Conservation (phyloP, 2,113 vertebrate genomes). For the Genyomyrus donnyi region DNA sequence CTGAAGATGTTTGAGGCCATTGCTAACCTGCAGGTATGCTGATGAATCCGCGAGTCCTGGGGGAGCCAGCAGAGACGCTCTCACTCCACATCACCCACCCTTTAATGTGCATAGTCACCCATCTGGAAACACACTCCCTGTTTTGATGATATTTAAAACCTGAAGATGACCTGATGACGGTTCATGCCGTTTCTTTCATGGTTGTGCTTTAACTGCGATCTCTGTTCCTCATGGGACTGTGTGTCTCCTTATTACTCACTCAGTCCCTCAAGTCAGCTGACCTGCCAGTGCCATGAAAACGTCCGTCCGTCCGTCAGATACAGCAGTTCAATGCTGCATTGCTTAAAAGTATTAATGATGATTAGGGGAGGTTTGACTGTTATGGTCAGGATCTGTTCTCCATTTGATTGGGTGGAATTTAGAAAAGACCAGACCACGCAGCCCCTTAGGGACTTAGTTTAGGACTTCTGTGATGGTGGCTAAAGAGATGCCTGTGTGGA, state of each 20-base stretch:
- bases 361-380: background rate
- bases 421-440: background rate
- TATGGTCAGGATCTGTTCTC: background rate
- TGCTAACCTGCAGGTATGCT: constrained; percentile 71
- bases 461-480: background rate
- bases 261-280: background rate
- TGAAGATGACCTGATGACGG: background rate
- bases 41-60: background rate
- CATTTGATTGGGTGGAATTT: background rate
- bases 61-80: background rate
- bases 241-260: background rate
- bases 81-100: background rate
- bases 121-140: background rate
- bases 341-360: background rate
- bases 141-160: background rate
- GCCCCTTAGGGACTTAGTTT: background rate
- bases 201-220: background rate
- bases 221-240: background rate
- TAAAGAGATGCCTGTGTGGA: background rate
- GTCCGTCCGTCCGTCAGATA: background rate
- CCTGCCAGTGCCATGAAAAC: background rate
- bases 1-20: constrained; percentile 74
- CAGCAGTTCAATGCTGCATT: background rate
- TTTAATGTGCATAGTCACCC: background rate
- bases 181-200: background rate